A percentile compares a stretch with the other conserved stretches of the same genome.
Conservation (phyloP, 2,888 invertebrate genomes). For the Ochropleura leucogaster region DNA sequence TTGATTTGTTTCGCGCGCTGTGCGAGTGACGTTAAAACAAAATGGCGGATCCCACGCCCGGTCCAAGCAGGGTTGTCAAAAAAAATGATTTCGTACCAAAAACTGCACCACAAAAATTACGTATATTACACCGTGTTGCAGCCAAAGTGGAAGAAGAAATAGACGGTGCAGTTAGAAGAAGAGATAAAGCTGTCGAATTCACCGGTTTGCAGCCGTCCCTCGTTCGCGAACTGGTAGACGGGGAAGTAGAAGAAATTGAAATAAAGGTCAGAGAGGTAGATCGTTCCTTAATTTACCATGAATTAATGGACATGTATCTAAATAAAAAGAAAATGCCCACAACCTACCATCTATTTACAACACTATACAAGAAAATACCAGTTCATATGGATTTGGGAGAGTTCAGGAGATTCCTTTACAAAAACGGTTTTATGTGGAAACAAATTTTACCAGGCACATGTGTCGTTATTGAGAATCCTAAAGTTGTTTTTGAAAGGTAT, state of each 20-base stretch:
- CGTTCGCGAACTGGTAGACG: slow-evolving; percentile 2
- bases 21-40: slow-evolving; percentile 1
- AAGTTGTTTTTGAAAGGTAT: slow-evolving; percentile 70
- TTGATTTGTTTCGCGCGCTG: slow-evolving; percentile 2
- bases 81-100: slow-evolving; percentile 1
- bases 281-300: slow-evolving; percentile 62
- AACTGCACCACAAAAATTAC: slow-evolving; percentile 18
- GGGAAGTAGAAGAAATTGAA: background rate
- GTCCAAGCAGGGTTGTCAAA: background rate
- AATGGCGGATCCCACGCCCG: slow-evolving; percentile 37
- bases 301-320: slow-evolving; percentile 63
- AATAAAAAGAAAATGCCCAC: slow-evolving; percentile 62
- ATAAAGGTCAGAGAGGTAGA: slow-evolving; percentile 52
- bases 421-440: slow-evolving; percentile 73
- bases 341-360: slow-evolving; percentile 62
- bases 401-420: slow-evolving; percentile 70
- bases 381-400: slow-evolving; percentile 66
- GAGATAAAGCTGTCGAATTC: background rate
- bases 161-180: rapidly evolving
- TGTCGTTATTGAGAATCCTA: slow-evolving; percentile 74
- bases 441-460: slow-evolving; percentile 34
- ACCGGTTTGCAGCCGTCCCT: slow-evolving; percentile 61
- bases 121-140: slow-evolving; percentile 48
- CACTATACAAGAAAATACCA: slow-evolving; percentile 60
- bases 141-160: slow-evolving; percentile 21